Evolutionary conservation across 1,140 invertebrate species (phyloP).

Genomic region (Sminthurides bifidus): DNA sequence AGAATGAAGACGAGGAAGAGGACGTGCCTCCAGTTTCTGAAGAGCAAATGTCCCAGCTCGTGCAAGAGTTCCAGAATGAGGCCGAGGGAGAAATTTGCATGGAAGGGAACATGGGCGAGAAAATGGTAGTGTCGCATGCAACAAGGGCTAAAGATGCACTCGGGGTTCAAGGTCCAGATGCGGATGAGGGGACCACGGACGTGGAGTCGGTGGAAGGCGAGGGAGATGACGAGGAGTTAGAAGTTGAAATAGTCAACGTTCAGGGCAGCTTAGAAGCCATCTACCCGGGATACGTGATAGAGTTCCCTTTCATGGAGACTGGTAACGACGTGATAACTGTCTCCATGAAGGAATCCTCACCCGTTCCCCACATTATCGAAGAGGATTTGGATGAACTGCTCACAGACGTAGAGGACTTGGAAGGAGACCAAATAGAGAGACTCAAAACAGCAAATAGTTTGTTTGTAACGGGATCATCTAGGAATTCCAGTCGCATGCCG

Average conservation of each 20-base stretch:
- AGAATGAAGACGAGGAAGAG: constrained; percentile 32
- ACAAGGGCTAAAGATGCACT: not conserved
- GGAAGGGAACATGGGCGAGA: constrained; percentile 26
- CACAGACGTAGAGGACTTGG: constrained; percentile 44
- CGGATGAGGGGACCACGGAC: constrained; percentile 25
- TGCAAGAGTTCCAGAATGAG: constrained; percentile 10
- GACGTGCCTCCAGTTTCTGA: constrained; percentile 17
- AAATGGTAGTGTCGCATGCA: constrained; percentile 20
- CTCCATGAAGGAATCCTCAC: not conserved
- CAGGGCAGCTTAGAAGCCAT: no score
- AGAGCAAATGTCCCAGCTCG: constrained; percentile 24
- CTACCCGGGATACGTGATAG: no score
- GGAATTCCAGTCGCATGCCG: not conserved
- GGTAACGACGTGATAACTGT: constrained; percentile 12
- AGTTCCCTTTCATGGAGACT: constrained; percentile 15
- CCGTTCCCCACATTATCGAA: not conserved
- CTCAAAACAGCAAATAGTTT: not conserved
- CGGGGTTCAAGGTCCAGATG: not conserved
- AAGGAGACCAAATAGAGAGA: constrained; percentile 33
- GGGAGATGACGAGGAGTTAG: constrained; percentile 24
- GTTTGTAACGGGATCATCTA: not conserved
- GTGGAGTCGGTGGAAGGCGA: constrained; percentile 21
- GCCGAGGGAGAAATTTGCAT: constrained; percentile 27
- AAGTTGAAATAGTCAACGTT: constrained; percentile 22
- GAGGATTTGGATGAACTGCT: constrained; percentile 31